Evolutionary conservation across 2,113 vertebrate genomes (phyloP), one percentile per base, ranked within the genome.

Genomic region (Thamnaconus septentrionalis): DNA sequence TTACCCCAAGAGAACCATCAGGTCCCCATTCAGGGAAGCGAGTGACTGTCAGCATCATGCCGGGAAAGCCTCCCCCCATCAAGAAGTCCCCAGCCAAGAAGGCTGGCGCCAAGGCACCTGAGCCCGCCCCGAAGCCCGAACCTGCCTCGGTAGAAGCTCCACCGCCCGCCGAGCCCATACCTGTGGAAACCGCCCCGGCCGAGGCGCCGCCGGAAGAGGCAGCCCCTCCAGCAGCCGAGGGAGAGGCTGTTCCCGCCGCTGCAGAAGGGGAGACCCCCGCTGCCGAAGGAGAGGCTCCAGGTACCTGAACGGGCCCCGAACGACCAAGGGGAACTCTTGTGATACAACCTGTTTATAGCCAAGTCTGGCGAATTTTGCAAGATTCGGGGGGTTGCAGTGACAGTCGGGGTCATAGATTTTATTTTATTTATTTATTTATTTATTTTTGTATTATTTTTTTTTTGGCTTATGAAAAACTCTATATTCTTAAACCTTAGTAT

Each of bases 31-130:
- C 71, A 66, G 55, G 83, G 60, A 61, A 79, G 53, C 72, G 61
- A 40, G 39, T 4, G 48, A 78, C 68, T 53, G 52, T 64, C 57
- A 59, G 61, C 69, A 75, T 49, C 12, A 85, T 90, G 91, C 85
- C 83, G 56, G 64, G 68, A 18, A 64, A 73, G 78, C 86, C 91
- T 40, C 80, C 75, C 3, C 71, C 90, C 61, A 85, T 89, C 73
- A 87, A 90, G 66, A 90, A 90, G 67, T 66, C 87, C 46, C 85
- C 89, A 8, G 75, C 66, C 61, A 89, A 90, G 69, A 87, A 85
- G 81, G 82, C 80, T 45, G 82, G 53, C 1, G 71, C 45, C 10
- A 88, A 85, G 59, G 73, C 61, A 3, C 73, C 85, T 45, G 81
- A 85, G 66, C 67, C 72, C 2, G 79, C 45, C 8, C 40, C 55